Evolutionary conservation across 1,140 invertebrate species (phyloP), one percentile per base, ranked within the genome.

Genomic region (Leptinotarsa defecta): DNA sequence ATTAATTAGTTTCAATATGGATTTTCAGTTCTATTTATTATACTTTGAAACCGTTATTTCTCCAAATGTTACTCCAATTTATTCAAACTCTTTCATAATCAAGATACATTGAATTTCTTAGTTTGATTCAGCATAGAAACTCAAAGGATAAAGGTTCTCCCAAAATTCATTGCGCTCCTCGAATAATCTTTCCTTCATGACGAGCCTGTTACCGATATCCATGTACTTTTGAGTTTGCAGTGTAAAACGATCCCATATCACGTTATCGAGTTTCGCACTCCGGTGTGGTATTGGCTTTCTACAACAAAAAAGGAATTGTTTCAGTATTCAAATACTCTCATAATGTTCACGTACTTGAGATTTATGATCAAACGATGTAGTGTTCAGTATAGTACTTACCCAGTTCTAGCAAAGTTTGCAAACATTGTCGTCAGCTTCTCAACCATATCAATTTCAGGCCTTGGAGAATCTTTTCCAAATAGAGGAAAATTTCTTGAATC

Each of bases 231-330:
- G 82, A 57, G 84, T 84, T 71, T 86, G 83, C 15, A 83, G 79
- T 17, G 82, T 87, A 22, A 87, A 89, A n/a, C 85, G 86, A 49
- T 87, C 85, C 90, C 90, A 91, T 62, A 83, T 86, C 0, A 88
- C 84, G 43, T 86, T 82, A 48, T 83, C 80, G 57, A 87, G 68
- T 70, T 83, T 76, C 22, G 79, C 76, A 34, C 81, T 79, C 8
- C 77, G 74, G 24, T 83, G 81, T 8, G 85, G 83, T 74, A 83
- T 85, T 19, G 86, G 86, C 71, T 85, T 84, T 57, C 86, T 86
- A 19, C n/a, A 57, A 57, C 13, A 19, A 57, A 57, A 57, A 57
- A 1, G 8, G 0, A 43, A 11, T 43, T 43, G 8, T 43, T 43
- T 43, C 34, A 43, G 1, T 43, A 43, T 11, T 43, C 2, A 43